These are phyloP conservation scores for Vipera ursinii DNA, from an alignment of 2,797 vertebrate species.

Conservation along the genomic window DNA sequence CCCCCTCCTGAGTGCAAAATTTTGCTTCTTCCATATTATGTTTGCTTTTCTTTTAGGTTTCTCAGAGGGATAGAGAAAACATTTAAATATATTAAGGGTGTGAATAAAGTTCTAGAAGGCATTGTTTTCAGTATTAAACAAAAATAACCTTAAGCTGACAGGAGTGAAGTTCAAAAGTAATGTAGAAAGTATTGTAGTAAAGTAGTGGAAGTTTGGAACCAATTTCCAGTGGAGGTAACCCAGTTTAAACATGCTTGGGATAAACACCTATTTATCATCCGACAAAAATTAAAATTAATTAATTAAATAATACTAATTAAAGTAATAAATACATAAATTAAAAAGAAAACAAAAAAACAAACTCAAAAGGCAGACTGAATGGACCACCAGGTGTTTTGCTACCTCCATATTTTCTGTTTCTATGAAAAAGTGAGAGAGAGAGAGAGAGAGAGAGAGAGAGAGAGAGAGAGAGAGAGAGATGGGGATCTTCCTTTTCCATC, in stretches of 20 bases:
- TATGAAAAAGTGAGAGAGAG: not conserved
- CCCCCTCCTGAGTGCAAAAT: not conserved
- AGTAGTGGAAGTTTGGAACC: not conserved
- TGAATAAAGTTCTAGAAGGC: not conserved
- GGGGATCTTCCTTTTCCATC: not conserved
- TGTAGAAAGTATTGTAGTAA: not conserved
- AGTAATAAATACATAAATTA: not conserved
- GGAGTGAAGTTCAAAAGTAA: not conserved
- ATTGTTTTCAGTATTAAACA: not conserved
- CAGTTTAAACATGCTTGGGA: not conserved
- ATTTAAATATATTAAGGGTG: not conserved
- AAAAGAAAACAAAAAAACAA: not conserved
- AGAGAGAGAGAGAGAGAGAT: no score
- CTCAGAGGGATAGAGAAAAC: not conserved
- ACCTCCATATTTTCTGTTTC: not conserved
- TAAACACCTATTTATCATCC: not conserved
- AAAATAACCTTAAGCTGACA: not conserved
- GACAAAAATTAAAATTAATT: not conserved
- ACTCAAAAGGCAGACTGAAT: not conserved
- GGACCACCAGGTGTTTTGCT: not conserved
- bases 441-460: no score
- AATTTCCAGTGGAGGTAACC: not conserved
- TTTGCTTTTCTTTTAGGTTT: slow-evolving; percentile 36
- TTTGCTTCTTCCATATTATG: slow-evolving; percentile 32
- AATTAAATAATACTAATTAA: not conserved